Base-by-base conservation (phyloP, 1,140 invertebrate species). In the Apis laboriosa region DNA sequence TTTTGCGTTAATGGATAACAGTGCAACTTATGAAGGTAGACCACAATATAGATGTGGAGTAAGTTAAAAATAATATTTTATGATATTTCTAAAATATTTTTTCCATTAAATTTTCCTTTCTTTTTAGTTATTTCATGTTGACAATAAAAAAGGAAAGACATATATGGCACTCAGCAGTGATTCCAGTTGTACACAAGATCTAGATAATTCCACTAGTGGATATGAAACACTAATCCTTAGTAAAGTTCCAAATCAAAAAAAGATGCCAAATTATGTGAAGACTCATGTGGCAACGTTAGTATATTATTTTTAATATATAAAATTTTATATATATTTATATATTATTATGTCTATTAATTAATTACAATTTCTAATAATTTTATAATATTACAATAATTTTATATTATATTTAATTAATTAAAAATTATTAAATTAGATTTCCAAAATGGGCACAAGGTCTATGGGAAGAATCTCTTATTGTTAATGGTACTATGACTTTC, bases 11-110 rank as follows among this genome's bases (percentile, higher is more conserved):
- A 93, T 95, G 83, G 96, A 97, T 87, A 95, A 94, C 8, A 90
- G 94, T 87, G 92, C 93, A 19, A 91, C 84, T 19, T 91, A 90
- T 61, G 91, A 94, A 85, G 90, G 91, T 68, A 93, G 94, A 82
- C 95, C 96, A 5, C 94, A 95, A 88, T 97, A 96, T 91, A 94
- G 96, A 87, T 97, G 96, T 90, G 96, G 96, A 53, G 96, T 97
- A 94, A 94, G 96, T 96, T 58, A 56, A 55, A 34, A 43, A 51
- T 77, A 43, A 51, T 77, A 34, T 11, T 58, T 61, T 56, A 15
- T 13, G 4, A 28, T 8, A 7, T 64, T 63, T n/a, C 28, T 51
- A 66, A 49, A 12, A 19, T 51, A 21, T 8, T 13, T 9, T 58
- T 80, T 81, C 55, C 60, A 90, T 53, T 21, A 34, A 55, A 34